Evolutionary conservation across 2,113 vertebrate genomes (phyloP).

Genomic region (Festucalex cinctus): DNA sequence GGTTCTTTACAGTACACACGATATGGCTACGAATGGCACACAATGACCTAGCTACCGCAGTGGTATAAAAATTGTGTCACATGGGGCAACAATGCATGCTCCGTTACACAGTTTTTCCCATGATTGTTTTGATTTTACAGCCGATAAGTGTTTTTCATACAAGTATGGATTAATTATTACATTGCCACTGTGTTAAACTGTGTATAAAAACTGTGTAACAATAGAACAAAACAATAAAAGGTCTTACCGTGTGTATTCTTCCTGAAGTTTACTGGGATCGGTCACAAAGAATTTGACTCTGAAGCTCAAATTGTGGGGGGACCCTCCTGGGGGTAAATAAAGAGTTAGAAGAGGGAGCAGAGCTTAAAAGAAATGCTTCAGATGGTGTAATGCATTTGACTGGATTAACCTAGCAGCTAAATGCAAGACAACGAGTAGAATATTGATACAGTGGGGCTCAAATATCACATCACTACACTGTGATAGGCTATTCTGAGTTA

Average conservation of each 20-base stretch:
- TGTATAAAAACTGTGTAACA: no score
- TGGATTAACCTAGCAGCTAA: not conserved
- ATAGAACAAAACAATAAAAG: not conserved
- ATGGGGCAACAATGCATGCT: no score
- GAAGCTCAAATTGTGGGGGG: slow-evolving; percentile 93
- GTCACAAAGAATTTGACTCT: slow-evolving; percentile 99
- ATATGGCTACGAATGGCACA: no score
- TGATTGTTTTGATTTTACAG: no score
- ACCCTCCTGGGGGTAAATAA: slow-evolving; percentile 80
- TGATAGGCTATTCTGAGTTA: not conserved
- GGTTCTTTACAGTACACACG: no score
- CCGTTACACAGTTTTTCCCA: no score
- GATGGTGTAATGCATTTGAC: not conserved
- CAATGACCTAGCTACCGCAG: no score
- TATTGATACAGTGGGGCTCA: not conserved
- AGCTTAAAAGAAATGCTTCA: not conserved
- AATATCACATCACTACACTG: not conserved
- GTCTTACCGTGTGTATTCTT: slow-evolving; percentile 95
- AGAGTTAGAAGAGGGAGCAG: not conserved
- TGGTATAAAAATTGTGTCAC: no score
- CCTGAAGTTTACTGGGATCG: slow-evolving; percentile 94
- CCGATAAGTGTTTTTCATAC: no score
- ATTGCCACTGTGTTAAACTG: no score
- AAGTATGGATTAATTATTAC: no score
- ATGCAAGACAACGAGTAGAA: not conserved